Conservation (phyloP, 2,113 vertebrate species). For the Amphilophus citrinellus region DNA sequence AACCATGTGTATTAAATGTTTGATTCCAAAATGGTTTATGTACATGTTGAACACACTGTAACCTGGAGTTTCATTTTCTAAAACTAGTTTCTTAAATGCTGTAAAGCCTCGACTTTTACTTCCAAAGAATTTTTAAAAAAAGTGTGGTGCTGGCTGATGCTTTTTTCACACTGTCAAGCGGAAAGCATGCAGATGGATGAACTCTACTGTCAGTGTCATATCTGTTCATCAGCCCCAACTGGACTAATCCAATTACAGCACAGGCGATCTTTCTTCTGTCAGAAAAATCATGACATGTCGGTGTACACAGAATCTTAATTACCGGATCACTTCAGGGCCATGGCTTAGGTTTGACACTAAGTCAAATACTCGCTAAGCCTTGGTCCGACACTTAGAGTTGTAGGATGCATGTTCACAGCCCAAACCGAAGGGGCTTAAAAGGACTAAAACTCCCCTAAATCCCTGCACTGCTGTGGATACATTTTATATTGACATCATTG, state of each 20-base stretch:
- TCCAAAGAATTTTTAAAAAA: conserved; percentile 19
- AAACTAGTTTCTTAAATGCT: conserved; percentile 45
- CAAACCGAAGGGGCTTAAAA: conserved; percentile 69
- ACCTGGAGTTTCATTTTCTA: conserved; percentile 52
- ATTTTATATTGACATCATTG: conserved; percentile 82
- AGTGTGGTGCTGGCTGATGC: conserved; percentile 27
- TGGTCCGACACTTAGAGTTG: conserved; percentile 56
- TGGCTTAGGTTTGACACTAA: conserved; percentile 66
- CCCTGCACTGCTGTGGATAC: conserved; percentile 78
- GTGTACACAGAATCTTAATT: conserved; percentile 71
- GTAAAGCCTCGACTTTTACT: conserved; percentile 36
- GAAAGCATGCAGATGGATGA: conserved; percentile 70
- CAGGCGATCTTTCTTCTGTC: conserved; percentile 73
- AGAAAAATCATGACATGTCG: conserved; percentile 71
- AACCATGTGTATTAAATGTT: conserved; percentile 46
- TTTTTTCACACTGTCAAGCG: conserved; percentile 48
- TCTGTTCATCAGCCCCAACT: conserved; percentile 67
- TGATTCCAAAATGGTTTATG: conserved; percentile 53
- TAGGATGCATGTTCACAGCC: conserved; percentile 70
- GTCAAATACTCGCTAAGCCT: conserved; percentile 64
- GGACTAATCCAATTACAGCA: conserved; percentile 70
- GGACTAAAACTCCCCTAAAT: conserved; percentile 61
- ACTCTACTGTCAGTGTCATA: conserved; percentile 64
- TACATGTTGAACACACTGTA: conserved; percentile 67
- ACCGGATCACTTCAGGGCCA: conserved; percentile 57